Evolutionary conservation across 2,113 vertebrate genomes (phyloP).

Genomic region (sheep (Ovis aries)): ARS-UI_Ramb_v3.0 NC_056061.1:66481501-66482000

Average conservation of each 20-base stretch:
- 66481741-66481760: background rate
- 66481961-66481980: background rate
- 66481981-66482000: background rate
- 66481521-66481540: background rate
- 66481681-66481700: background rate
- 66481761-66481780: background rate
- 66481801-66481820: background rate
- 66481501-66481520: background rate
- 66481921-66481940: background rate
- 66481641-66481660: background rate
- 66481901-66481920: background rate
- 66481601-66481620: background rate
- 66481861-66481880: rapidly evolving
- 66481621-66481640: background rate
- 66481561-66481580: background rate
- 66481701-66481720: background rate
- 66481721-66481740: background rate
- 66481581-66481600: background rate
- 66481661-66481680: background rate
- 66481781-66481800: background rate
- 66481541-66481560: background rate
- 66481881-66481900: background rate
- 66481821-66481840: background rate
- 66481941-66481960: background rate
- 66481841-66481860: background rate